phyloP scores from a whole-genome alignment of 1,140 invertebrate genomes.

The Protaetia brevitarsis region DNA sequence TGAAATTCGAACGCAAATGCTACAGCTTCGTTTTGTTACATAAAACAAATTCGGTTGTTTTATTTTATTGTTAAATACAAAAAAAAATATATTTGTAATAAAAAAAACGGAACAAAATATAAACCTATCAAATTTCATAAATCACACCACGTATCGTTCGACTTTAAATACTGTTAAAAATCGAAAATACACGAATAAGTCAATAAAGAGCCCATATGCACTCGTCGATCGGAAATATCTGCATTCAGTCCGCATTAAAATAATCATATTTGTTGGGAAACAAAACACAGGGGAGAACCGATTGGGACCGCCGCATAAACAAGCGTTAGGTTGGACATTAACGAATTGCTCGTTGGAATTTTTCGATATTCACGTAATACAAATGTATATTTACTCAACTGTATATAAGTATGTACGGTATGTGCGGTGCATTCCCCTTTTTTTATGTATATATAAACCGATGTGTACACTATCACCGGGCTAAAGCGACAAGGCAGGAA shows the following conservation, averaged over 20 bases:
- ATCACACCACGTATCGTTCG: neutral
- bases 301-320: neutral
- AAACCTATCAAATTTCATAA: too few species aligned
- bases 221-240: neutral
- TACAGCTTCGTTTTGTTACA: too few species aligned
- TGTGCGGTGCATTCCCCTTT: too few species aligned
- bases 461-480: neutral
- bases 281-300: neutral
- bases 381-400: too few species aligned
- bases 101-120: too few species aligned
- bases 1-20: too few species aligned
- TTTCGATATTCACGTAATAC: constrained; percentile 2
- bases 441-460: too few species aligned
- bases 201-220: neutral
- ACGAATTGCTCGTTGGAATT: neutral
- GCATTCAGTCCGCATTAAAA: neutral
- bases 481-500: neutral
- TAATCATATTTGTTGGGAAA: neutral
- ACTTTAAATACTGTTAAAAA: neutral
- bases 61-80: too few species aligned
- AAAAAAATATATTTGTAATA: too few species aligned
- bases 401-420: too few species aligned
- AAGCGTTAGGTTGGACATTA: too few species aligned
- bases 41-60: too few species aligned
- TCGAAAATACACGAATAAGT: neutral